phyloP scores from a whole-genome alignment of 2,113 vertebrate species.

The Panthera leo region DNA sequence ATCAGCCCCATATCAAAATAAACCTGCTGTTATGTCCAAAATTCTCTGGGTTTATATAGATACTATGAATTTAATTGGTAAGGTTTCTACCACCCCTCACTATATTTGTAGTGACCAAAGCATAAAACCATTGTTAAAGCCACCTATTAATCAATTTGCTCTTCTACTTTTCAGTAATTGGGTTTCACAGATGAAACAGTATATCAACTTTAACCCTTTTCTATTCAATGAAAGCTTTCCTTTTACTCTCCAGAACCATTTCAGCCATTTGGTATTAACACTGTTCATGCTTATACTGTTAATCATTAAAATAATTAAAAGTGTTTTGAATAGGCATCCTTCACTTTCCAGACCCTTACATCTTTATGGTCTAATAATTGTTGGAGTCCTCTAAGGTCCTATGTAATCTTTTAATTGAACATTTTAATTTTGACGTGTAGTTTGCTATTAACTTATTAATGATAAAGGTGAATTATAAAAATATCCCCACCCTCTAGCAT shows the following conservation, averaged over 20 bases:
- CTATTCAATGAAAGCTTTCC: slow-evolving; percentile 51
- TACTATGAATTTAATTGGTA: slow-evolving; percentile 56
- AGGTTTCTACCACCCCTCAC: slow-evolving; percentile 51
- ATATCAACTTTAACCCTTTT: slow-evolving; percentile 60
- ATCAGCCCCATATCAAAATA: slow-evolving; percentile 39
- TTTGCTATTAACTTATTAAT: slow-evolving; percentile 41
- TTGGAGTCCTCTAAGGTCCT: not conserved
- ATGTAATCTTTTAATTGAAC: slow-evolving; percentile 11
- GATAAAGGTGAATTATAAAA: slow-evolving; percentile 52
- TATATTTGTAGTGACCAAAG: slow-evolving; percentile 45
- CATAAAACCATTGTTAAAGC: slow-evolving; percentile 59
- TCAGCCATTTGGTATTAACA: slow-evolving; percentile 41
- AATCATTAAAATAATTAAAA: slow-evolving; percentile 61
- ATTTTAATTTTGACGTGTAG: slow-evolving; percentile 63
- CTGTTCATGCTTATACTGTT: not conserved
- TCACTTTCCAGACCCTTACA: slow-evolving; percentile 33
- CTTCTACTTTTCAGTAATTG: slow-evolving; percentile 62
- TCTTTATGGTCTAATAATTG: slow-evolving; percentile 30
- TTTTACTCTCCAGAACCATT: slow-evolving; percentile 24
- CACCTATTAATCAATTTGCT: slow-evolving; percentile 62
- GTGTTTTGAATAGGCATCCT: slow-evolving; percentile 1
- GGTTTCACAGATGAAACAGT: slow-evolving; percentile 61
- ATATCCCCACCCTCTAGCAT: not conserved
- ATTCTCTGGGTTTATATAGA: slow-evolving; percentile 54
- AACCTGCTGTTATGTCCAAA: slow-evolving; percentile 41